A percentile compares a stretch with the other conserved stretches of the same genome.
phyloP scores from a whole-genome alignment of 2,113 vertebrate genomes.

The Scomber japonicus region DNA sequence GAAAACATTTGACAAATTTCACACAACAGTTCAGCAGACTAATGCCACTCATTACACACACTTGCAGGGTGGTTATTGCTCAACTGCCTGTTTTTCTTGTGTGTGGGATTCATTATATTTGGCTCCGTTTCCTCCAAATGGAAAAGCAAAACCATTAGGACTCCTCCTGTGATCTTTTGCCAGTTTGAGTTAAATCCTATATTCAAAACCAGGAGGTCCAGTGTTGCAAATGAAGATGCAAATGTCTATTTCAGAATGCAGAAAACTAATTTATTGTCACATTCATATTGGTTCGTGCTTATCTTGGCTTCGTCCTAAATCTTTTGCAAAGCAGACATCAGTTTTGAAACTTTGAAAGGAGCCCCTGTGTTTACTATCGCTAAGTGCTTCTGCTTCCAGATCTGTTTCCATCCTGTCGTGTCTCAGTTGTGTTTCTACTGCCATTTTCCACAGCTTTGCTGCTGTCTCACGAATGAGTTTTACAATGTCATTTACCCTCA shows the following conservation, averaged over 20 bases:
- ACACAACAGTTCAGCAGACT: constrained; percentile 36
- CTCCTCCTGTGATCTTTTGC: constrained; percentile 57
- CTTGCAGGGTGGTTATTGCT: constrained; percentile 41
- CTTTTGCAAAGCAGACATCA: constrained; percentile 43
- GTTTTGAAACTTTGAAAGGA: constrained; percentile 56
- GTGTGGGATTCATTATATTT: constrained; percentile 71
- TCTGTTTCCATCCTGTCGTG: constrained; percentile 79
- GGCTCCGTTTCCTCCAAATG: constrained; percentile 48
- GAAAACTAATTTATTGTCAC: constrained; percentile 55
- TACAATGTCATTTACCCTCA: constrained; percentile 49
- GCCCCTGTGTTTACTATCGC: constrained; percentile 71
- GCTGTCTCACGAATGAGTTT: constrained; percentile 56
- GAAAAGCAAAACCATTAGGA: constrained; percentile 65
- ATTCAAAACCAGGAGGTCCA: constrained; percentile 29
- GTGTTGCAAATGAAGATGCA: constrained; percentile 42
- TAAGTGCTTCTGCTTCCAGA: constrained; percentile 64
- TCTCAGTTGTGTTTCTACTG: constrained; percentile 65
- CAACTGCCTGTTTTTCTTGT: constrained; percentile 59
- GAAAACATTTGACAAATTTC: constrained; percentile 30
- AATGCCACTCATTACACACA: constrained; percentile 57
- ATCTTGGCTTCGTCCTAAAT: constrained; percentile 46
- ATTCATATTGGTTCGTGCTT: constrained; percentile 44
- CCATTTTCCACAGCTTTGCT: constrained; percentile 81
- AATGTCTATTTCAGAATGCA: constrained; percentile 54
- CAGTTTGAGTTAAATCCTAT: constrained; percentile 56